phyloP scores from a whole-genome alignment of 2,797 vertebrate genomes.

The Dallia pectoralis region DNA sequence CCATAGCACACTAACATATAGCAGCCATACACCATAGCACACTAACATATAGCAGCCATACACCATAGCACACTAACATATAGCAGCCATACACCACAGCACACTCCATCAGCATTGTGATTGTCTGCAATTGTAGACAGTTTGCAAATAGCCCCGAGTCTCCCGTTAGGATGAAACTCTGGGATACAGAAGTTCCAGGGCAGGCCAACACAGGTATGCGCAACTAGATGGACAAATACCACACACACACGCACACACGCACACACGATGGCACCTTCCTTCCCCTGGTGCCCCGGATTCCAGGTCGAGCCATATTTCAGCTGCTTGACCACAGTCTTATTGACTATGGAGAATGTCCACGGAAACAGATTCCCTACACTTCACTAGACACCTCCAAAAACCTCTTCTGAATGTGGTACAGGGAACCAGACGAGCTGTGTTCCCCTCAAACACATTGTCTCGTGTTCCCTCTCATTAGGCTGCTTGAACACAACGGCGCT shows the following conservation, averaged over 20 bases:
- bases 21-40: not conserved
- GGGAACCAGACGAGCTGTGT: too few relatives aligned
- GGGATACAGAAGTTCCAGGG: slow-evolving; percentile 1
- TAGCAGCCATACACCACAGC: not conserved
- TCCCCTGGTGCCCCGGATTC: too few relatives aligned
- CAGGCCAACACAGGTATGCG: not conserved
- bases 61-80: too few relatives aligned
- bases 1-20: too few relatives aligned
- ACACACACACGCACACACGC: not conserved
- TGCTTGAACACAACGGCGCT: not conserved
- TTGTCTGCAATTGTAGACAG: not conserved
- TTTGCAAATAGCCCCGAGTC: not conserved
- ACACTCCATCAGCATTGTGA: not conserved
- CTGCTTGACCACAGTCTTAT: too few relatives aligned
- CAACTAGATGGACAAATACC: too few relatives aligned
- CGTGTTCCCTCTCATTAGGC: not conserved
- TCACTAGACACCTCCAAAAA: too few relatives aligned
- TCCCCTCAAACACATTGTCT: not conserved
- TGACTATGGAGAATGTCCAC: too few relatives aligned
- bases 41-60: not conserved
- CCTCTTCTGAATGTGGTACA: too few relatives aligned
- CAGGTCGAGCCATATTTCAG: too few relatives aligned
- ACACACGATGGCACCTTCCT: not conserved
- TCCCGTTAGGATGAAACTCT: too few relatives aligned
- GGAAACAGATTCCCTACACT: too few relatives aligned